A percentile compares a stretch with the other conserved stretches of the same genome.
Evolutionary conservation across 2,113 vertebrate species (phyloP).

Genomic region (Caracal caracal): DNA sequence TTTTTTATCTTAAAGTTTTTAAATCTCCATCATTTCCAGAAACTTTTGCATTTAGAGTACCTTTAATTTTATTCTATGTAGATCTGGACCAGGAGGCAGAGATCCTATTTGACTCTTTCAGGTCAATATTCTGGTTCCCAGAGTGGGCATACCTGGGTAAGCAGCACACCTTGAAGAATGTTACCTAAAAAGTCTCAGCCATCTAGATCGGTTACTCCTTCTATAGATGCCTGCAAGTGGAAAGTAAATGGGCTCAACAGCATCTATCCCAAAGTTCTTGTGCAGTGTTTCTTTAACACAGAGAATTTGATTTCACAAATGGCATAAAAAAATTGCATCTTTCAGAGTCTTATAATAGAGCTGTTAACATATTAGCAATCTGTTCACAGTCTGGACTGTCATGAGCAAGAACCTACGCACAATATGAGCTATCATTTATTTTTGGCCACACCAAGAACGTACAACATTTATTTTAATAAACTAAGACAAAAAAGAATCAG

Average conservation of each 20-base stretch:
- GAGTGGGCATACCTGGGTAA: neutral
- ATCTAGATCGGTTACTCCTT: neutral
- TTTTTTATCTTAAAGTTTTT: slow-evolving; percentile 6
- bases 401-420: slow-evolving; percentile 82
- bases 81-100: neutral
- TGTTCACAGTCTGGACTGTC: slow-evolving; percentile 83
- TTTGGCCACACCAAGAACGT: slow-evolving; percentile 78
- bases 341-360: slow-evolving; percentile 81
- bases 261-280: neutral
- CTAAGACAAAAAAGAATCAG: slow-evolving; percentile 23
- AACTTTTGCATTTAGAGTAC: neutral
- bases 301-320: slow-evolving; percentile 52
- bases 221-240: neutral
- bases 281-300: neutral
- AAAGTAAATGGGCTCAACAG: neutral
- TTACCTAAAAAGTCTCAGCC: neutral
- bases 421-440: slow-evolving; percentile 84
- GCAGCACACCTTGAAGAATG: neutral
- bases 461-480: slow-evolving; percentile 76
- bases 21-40: neutral
- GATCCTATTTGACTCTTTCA: neutral
- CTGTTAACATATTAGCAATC: slow-evolving; percentile 83
- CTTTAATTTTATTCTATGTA: slow-evolving; percentile 1
- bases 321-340: slow-evolving; percentile 68
- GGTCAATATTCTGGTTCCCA: neutral